phyloP scores from a whole-genome alignment of 2,797 vertebrate genomes.

The Gadopsis marmoratus region DNA sequence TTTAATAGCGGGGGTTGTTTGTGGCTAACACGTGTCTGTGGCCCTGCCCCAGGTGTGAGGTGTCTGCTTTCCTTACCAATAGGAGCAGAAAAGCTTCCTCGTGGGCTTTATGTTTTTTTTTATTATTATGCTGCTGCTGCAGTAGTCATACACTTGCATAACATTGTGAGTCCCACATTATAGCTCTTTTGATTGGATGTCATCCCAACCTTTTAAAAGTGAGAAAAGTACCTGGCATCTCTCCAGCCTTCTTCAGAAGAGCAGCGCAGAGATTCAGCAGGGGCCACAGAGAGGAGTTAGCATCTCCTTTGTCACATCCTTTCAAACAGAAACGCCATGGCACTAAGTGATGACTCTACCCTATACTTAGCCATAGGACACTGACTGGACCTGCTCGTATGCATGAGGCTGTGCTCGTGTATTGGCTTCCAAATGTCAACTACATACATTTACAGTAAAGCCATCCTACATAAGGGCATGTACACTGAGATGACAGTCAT shows the following conservation, averaged over 20 bases:
- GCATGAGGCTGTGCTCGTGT: constrained; percentile 10
- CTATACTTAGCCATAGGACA: constrained; percentile 34
- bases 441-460: constrained; percentile 30
- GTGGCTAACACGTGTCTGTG: constrained; percentile 69
- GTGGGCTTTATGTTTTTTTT: constrained; percentile 65
- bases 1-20: constrained; percentile 54
- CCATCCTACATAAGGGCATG: constrained; percentile 2
- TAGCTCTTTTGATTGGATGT: constrained; percentile 76
- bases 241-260: constrained; percentile 64
- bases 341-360: constrained; percentile 33
- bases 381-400: constrained; percentile 23
- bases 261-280: constrained; percentile 47
- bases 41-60: constrained; percentile 64
- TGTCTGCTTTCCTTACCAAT: constrained; percentile 67
- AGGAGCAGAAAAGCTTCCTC: constrained; percentile 61
- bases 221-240: constrained; percentile 72
- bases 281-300: constrained; percentile 18
- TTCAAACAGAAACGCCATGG: constrained; percentile 40
- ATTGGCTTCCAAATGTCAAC: constrained; percentile 48
- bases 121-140: constrained; percentile 56
- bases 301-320: constrained; percentile 46
- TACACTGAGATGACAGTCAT: constrained; percentile 9
- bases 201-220: constrained; percentile 75
- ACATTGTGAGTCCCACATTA: constrained; percentile 73
- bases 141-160: constrained; percentile 78